Conservation (phyloP, 2,888 invertebrate genomes). For the Pristionchus exspectatus region DNA sequence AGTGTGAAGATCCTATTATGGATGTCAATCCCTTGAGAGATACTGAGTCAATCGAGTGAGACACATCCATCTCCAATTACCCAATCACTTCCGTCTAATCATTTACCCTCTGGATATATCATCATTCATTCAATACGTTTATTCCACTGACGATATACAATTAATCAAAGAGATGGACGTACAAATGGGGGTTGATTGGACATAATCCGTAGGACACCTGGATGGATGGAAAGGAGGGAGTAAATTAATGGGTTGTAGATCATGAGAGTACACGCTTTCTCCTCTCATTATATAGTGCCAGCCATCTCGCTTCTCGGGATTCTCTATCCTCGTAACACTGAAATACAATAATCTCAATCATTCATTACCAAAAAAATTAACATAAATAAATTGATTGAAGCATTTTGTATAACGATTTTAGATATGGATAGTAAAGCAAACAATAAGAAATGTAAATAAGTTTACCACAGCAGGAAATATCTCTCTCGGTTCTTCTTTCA, state of each 20-base stretch:
- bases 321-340: slow-evolving; percentile 36
- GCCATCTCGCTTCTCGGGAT: slow-evolving; percentile 47
- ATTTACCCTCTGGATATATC: neutral
- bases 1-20: slow-evolving; percentile 37
- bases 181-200: slow-evolving; percentile 51
- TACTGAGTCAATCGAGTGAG: slow-evolving; percentile 28
- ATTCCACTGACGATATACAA: slow-evolving; percentile 4
- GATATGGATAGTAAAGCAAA: neutral
- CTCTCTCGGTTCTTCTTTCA: slow-evolving; percentile 37
- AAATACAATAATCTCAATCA: neutral
- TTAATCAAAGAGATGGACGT: slow-evolving; percentile 35
- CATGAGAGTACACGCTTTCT: slow-evolving; percentile 20
- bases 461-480: slow-evolving; percentile 47
- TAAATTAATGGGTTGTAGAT: slow-evolving; percentile 9
- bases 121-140: slow-evolving; percentile 46
- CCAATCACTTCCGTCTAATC: slow-evolving; percentile 13
- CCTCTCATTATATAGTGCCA: slow-evolving; percentile 38
- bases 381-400: neutral
- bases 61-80: slow-evolving; percentile 12
- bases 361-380: neutral
- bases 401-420: neutral
- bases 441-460: no score
- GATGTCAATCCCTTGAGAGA: slow-evolving; percentile 23
- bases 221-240: neutral
- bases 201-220: slow-evolving; percentile 53